phyloP scores from a whole-genome alignment of 2,113 vertebrate species.

The Dendropsophus ebraccatus region DNA sequence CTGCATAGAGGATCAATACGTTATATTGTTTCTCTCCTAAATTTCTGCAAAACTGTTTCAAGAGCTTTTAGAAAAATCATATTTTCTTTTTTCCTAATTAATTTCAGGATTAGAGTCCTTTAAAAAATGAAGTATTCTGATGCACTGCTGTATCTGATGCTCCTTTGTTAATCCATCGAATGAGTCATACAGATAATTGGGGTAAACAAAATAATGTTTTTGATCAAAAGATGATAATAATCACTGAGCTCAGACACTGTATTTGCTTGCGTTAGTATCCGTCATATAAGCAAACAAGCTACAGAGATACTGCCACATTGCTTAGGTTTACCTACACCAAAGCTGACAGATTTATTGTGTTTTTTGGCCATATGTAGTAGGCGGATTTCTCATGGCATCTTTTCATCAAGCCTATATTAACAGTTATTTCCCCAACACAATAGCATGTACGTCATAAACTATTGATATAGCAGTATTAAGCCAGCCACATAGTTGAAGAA shows the following conservation, averaged over 20 bases:
- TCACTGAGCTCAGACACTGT: not conserved
- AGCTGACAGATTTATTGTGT: not conserved
- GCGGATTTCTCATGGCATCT: not conserved
- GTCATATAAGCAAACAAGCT: not conserved
- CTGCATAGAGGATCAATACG: too few relatives aligned
- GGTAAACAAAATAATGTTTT: not conserved
- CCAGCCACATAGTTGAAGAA: not conserved
- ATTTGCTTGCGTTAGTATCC: not conserved
- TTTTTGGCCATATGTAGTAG: not conserved
- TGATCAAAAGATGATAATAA: not conserved
- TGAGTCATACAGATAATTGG: not conserved
- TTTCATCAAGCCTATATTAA: not conserved
- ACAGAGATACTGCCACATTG: not conserved
- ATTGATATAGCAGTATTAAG: not conserved
- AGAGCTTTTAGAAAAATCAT: not conserved
- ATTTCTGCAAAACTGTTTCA: not conserved
- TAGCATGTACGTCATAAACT: not conserved
- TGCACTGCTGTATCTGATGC: not conserved
- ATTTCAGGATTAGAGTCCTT: not conserved
- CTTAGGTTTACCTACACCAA: not conserved
- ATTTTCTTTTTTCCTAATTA: not conserved
- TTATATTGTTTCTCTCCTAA: too few relatives aligned
- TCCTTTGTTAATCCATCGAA: not conserved
- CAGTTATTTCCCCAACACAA: not conserved
- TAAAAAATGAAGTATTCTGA: not conserved